phyloP scores from a whole-genome alignment of 2,888 invertebrate genomes.

The Orthosia gracilis region DNA sequence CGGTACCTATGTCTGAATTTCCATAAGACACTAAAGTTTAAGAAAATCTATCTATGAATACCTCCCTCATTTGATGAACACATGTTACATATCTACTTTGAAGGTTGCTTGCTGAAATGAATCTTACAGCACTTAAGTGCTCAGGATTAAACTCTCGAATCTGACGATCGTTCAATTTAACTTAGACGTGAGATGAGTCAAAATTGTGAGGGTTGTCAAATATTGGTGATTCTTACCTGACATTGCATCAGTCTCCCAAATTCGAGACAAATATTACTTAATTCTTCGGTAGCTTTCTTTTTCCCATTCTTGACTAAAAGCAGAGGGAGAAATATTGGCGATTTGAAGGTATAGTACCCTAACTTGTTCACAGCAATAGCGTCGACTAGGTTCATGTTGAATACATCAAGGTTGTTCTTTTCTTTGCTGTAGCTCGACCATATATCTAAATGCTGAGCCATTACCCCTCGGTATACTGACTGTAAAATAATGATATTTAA shows the following conservation, averaged over 20 bases:
- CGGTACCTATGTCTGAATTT: too few relatives aligned
- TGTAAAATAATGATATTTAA: conserved; percentile 17
- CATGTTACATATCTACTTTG: too few relatives aligned
- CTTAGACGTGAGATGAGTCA: too few relatives aligned
- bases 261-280: conserved; percentile 23
- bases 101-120: too few relatives aligned
- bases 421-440: conserved; percentile 19
- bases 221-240: conserved; percentile 22
- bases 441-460: conserved; percentile 33
- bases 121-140: too few relatives aligned
- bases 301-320: conserved; percentile 35
- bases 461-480: not conserved
- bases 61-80: too few relatives aligned
- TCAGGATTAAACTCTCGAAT: too few relatives aligned
- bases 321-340: conserved; percentile 26
- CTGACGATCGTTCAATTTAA: too few relatives aligned
- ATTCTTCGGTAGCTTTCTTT: conserved; percentile 15
- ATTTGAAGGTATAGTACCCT: not conserved
- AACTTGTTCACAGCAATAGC: conserved; percentile 12
- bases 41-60: too few relatives aligned
- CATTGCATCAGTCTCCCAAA: conserved; percentile 34
- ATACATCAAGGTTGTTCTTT: conserved; percentile 25
- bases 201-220: too few relatives aligned
- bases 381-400: conserved; percentile 6
- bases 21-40: not conserved